Evolutionary conservation across 2,113 vertebrate genomes (phyloP).

Genomic region (Sinocyclocheilus anophthalmus): DNA sequence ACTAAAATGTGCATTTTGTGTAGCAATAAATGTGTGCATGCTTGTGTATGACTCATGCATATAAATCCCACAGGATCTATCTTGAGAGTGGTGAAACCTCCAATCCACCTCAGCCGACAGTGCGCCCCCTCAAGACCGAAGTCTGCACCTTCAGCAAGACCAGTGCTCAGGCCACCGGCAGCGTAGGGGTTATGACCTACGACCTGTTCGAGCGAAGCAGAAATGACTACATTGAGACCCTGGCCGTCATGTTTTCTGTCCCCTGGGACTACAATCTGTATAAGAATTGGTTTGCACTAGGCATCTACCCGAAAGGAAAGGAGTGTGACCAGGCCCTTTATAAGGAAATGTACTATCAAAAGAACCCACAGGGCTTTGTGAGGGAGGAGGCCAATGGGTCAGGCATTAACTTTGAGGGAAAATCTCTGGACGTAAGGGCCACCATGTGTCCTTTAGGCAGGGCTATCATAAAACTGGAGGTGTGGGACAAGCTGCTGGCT

Average conservation of each 20-base stretch:
- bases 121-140: conserved; percentile 69
- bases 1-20: background rate
- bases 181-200: conserved; percentile 73
- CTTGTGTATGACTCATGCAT: background rate
- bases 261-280: conserved; percentile 77
- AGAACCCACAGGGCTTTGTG: conserved; percentile 63
- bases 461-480: conserved; percentile 73
- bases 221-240: conserved; percentile 62
- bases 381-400: conserved; percentile 70
- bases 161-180: conserved; percentile 58
- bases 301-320: conserved; percentile 64
- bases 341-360: conserved; percentile 76
- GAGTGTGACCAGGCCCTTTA: conserved; percentile 67
- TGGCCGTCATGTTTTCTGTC: conserved; percentile 74
- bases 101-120: conserved; percentile 74
- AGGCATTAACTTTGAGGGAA: conserved; percentile 67
- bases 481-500: conserved; percentile 73
- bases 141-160: conserved; percentile 73
- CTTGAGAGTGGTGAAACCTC: conserved; percentile 70
- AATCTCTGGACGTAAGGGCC: conserved; percentile 67
- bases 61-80: conserved; percentile 60
- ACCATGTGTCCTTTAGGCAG: conserved; percentile 70
- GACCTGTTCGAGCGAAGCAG: conserved; percentile 66
- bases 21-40: background rate
- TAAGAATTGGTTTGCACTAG: conserved; percentile 75